Base-by-base conservation (phyloP, 2,797 vertebrate genomes). In the Adelosebastes latens region DNA sequence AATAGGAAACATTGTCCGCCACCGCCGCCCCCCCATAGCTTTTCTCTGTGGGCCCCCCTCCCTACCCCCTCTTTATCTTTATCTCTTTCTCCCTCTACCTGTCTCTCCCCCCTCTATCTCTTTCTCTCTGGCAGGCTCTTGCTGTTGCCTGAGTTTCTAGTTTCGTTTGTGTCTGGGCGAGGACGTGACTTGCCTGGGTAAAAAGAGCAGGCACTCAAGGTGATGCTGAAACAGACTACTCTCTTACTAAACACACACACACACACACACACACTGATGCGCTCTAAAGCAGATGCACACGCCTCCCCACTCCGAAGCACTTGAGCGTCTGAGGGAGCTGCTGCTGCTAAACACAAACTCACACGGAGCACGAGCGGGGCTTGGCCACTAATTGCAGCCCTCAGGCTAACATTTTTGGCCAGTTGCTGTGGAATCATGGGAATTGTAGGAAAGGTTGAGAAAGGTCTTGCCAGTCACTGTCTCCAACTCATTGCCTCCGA, bases 171-270 rank as follows among this genome's bases (percentile, higher is more conserved):
- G 90, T 85, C 86, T 90, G 77, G 46, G 25, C 71, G 83, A 81
- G 80, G 80, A 92, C 89, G 87, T 94, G 93, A 92, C 84, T 87
- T 77, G 90, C 86, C 79, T 94, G 42, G 5, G 46, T 72, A 90
- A 90, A 86, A 58, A 79, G 63, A 80, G 60, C 81, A 72, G 79
- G 79, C 86, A 86, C 88, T 90, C 84, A 78, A 90, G 82, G 77
- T 88, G 89, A 87, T 72, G 84, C 84, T 80, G 77, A 89, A 85
- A 88, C 76, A 73, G 63, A 70, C 75, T 73, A 60, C 63, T 14
- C 72, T 78, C 77, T 67, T 53, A 56, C 70, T 20, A 68, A 16
- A 76, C n/a, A 9, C 71, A 76, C 52, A 52, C 36, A 14, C 66
- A 73, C 55, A 60, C 22, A 34, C 61, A 20, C 36, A 39, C 49